A percentile compares a stretch with the other conserved stretches of the same genome.
Conservation (phyloP, 2,888 invertebrate species). For the Aricia artaxerxes region DNA sequence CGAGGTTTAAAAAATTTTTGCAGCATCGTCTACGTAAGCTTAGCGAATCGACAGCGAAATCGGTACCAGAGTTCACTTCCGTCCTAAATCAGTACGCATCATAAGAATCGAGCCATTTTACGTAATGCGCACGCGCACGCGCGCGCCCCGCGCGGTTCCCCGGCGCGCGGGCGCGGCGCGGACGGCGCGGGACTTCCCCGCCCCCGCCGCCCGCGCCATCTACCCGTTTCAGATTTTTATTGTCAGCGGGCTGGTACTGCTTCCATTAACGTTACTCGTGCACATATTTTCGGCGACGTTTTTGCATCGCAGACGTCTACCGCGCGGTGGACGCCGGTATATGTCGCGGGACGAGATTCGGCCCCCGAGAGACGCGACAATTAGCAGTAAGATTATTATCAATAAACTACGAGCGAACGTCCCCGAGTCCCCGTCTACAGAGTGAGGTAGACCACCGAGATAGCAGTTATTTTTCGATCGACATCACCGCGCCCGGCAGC, state of each 20-base stretch:
- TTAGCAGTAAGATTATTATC: constrained; percentile 76
- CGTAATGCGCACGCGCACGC: constrained; percentile 76
- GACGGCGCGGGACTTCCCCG: constrained; percentile 48
- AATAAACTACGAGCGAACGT: constrained; percentile 80
- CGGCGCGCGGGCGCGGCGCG: constrained; percentile 67
- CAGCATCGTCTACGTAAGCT: constrained; percentile 77
- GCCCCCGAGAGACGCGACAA: constrained; percentile 67
- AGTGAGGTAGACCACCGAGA: constrained; percentile 78
- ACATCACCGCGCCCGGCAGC: constrained; percentile 61
- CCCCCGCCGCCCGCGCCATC: constrained; percentile 42
- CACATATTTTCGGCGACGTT: constrained; percentile 48
- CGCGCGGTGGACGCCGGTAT: constrained; percentile 51
- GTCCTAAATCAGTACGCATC: constrained; percentile 80
- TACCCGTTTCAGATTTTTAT: constrained; percentile 43
- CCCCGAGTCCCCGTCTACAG: constrained; percentile 63
- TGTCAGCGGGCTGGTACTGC: constrained; percentile 76
- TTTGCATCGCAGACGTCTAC: constrained; percentile 47
- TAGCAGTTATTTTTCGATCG: constrained; percentile 72
- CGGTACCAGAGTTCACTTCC: constrained; percentile 80
- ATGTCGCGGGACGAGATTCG: constrained; percentile 59
- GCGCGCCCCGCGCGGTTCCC: constrained; percentile 74
- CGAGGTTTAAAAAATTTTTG: constrained; percentile 73
- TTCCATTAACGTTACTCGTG: constrained; percentile 69
- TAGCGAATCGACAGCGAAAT: constrained; percentile 78
- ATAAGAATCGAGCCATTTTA: constrained; percentile 81